A percentile compares a stretch with the other conserved stretches of the same genome.
These are phyloP conservation scores for Whitmania pigra DNA, from an alignment of 1,140 invertebrate genomes.

Conservation along the genomic window DNA sequence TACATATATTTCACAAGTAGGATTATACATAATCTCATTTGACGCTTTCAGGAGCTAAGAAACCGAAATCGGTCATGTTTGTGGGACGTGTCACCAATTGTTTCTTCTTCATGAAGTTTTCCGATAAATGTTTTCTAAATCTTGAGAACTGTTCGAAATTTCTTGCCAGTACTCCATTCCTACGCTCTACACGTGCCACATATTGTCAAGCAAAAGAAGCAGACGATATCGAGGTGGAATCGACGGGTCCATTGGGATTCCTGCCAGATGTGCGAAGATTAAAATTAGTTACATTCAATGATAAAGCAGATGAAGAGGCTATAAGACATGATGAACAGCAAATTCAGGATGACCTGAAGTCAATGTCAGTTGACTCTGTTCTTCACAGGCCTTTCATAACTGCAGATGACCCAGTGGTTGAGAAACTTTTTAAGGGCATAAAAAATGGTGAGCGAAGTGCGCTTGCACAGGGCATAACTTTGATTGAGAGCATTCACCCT, in stretches of 20 bases:
- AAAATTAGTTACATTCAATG: slow-evolving; percentile 1
- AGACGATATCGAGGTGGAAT: not conserved
- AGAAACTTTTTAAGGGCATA: slow-evolving; percentile 35
- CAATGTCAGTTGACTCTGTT: not conserved
- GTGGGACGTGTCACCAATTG: no score
- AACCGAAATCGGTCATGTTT: no score
- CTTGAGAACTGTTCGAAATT: no score
- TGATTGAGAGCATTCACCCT: slow-evolving; percentile 47
- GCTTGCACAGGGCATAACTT: slow-evolving; percentile 47
- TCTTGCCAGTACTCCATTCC: no score
- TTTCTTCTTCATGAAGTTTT: no score
- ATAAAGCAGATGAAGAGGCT: not conserved
- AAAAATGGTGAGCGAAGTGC: slow-evolving; percentile 35
- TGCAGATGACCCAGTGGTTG: slow-evolving; percentile 26
- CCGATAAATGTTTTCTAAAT: no score
- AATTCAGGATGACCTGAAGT: not conserved
- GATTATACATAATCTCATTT: no score
- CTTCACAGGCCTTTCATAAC: slow-evolving; percentile 9
- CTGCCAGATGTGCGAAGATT: not conserved
- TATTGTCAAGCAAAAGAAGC: not conserved
- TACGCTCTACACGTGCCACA: no score
- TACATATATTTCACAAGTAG: no score
- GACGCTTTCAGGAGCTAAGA: no score
- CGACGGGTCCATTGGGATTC: not conserved
- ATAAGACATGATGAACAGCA: not conserved